Evolutionary conservation across 2,888 invertebrate genomes (phyloP).

Genomic region (Acholoe squamosa): DNA sequence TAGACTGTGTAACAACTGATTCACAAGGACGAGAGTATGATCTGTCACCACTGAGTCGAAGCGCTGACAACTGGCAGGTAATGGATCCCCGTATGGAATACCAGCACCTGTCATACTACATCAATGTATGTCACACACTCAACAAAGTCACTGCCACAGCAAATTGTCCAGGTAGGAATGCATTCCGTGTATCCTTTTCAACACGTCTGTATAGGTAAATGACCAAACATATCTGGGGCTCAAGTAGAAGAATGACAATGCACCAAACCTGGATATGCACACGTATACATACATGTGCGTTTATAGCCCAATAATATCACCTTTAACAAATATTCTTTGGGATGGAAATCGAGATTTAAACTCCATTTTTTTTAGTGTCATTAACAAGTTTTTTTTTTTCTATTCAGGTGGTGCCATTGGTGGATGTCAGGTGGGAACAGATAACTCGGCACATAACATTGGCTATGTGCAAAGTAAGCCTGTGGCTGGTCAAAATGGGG

Average conservation of each 20-base stretch:
- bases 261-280: no score
- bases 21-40: constrained; percentile 77
- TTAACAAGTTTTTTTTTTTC: no score
- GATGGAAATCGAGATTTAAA: no score
- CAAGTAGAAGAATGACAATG: no score
- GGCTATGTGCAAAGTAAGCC: constrained; percentile 79
- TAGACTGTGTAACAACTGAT: constrained; percentile 76
- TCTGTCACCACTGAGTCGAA: constrained; percentile 74
- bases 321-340: no score
- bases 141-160: constrained; percentile 70
- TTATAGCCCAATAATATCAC: no score
- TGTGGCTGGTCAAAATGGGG: constrained; percentile 72
- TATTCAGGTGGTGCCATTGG: constrained; percentile 76
- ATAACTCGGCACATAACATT: constrained; percentile 72
- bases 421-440: constrained; percentile 74
- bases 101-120: constrained; percentile 75
- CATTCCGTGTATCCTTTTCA: no score
- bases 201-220: no score
- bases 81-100: constrained; percentile 72
- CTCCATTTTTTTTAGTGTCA: no score
- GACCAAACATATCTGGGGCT: no score
- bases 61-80: constrained; percentile 75
- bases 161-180: constrained; percentile 75
- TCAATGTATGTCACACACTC: constrained; percentile 81
- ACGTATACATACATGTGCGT: no score